Evolutionary conservation across 2,113 vertebrate species (phyloP).

Genomic region (Epinephelus fuscoguttatus): DNA sequence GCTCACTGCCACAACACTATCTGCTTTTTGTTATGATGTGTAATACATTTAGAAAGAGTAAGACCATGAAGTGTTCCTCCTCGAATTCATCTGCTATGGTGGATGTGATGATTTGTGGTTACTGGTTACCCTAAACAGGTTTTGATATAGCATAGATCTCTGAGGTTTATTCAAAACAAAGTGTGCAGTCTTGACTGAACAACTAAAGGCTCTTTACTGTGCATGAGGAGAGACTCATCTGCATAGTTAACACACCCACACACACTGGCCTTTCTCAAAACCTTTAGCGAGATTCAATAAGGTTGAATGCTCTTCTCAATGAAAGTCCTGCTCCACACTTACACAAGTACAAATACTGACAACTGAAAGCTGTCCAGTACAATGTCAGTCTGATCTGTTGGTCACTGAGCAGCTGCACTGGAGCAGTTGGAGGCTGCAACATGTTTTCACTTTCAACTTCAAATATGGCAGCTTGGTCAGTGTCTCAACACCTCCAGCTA

Average conservation of each 20-base stretch:
- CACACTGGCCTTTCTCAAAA: constrained; percentile 14
- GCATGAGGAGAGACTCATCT: background rate
- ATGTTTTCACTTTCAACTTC: too few species aligned
- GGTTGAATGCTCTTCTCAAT: constrained; percentile 28
- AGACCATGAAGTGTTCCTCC: background rate
- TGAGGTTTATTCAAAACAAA: constrained; percentile 1
- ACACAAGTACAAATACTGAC: background rate
- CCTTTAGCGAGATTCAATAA: constrained; percentile 24
- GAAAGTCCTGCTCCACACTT: background rate
- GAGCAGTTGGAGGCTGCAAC: background rate
- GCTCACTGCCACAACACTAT: background rate
- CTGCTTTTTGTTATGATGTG: constrained; percentile 8
- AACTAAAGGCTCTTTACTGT: background rate
- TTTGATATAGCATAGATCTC: constrained; percentile 2
- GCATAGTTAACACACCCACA: constrained; percentile 30
- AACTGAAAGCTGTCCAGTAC: background rate
- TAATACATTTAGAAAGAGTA: background rate
- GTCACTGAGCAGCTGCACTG: background rate
- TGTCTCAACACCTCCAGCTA: too few species aligned
- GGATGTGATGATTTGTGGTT: constrained; percentile 21
- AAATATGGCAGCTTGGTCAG: too few species aligned
- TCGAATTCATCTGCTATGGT: background rate
- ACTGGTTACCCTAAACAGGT: constrained; percentile 1
- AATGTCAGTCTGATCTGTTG: background rate
- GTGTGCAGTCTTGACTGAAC: constrained; percentile 2